These are phyloP conservation scores for Anastrepha obliqua DNA, from an alignment of 1,140 invertebrate genomes.

Conservation along the genomic window DNA sequence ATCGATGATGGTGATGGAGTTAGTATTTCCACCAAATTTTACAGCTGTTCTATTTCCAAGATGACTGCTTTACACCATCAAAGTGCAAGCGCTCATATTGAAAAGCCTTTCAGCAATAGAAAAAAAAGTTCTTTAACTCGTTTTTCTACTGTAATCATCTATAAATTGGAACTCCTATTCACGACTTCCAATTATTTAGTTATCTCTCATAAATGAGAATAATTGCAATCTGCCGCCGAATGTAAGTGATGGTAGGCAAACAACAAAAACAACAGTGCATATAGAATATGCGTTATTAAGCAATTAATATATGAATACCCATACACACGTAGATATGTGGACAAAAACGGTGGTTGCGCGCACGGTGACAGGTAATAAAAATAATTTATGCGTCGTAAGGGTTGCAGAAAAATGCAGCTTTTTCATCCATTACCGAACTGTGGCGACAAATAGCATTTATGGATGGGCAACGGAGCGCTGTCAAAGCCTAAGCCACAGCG, in stretches of 20 bases:
- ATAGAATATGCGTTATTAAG: constrained; percentile 67
- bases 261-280: neutral
- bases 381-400: constrained; percentile 72
- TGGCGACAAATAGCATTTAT: constrained; percentile 10
- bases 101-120: too few relatives aligned
- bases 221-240: constrained; percentile 56
- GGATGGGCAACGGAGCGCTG: constrained; percentile 9
- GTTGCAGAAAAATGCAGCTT: constrained; percentile 71
- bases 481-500: constrained; percentile 47
- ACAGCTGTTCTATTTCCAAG: too few relatives aligned
- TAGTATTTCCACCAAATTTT: too few relatives aligned
- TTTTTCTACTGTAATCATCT: neutral
- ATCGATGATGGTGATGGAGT: too few relatives aligned
- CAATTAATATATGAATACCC: constrained; percentile 68
- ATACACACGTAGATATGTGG: constrained; percentile 56
- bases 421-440: constrained; percentile 5
- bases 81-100: too few relatives aligned
- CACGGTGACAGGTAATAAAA: constrained; percentile 73
- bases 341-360: constrained; percentile 48
- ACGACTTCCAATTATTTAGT: constrained; percentile 66
- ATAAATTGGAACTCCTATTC: constrained; percentile 60
- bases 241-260: constrained; percentile 65
- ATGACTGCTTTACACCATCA: too few relatives aligned
- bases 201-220: constrained; percentile 35
- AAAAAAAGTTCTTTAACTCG: too few relatives aligned